Base-by-base conservation (phyloP, 2,888 invertebrate genomes). In the Mallateleia sp. region DNA sequence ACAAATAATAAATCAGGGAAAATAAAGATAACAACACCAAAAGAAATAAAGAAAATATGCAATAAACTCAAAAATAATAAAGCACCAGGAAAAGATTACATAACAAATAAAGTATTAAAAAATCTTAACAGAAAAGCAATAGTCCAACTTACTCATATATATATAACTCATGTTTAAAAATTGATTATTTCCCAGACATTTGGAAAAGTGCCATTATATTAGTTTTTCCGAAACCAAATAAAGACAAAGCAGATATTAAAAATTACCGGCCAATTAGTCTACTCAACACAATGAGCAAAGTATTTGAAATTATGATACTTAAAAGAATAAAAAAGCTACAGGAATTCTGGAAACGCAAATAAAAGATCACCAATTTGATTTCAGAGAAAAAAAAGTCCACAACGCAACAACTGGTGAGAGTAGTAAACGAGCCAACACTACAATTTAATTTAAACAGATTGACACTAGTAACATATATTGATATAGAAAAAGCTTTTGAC, bases 381-480 rank as follows among this genome's bases (percentile, higher is more conserved):
- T 94, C 18, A 18, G 47, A 1, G 20, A 66, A 38, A 66, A n/a
- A 42, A 62, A 22, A 20, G 14, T 62, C 62, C 3, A 93, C 93
- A 2, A 88, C 85, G 8, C 90, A 91, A 32, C 93, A 93, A 74
- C 25, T 69, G 4, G 32, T 8, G 15, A 34, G 38, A n/a, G 52
- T 69, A 9, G 5, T 34, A 15, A 52, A 92, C 58, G 18, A 88
- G 22, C 88, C 91, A 15, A 77, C 87, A 2, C 56, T 88, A 7
- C 91, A 90, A 22, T 90, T 93, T n/a, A 89, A 91, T 45, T 72
- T 77, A 4, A 88, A 88, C 28, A 72, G 91, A 60, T 79, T 83
- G 7, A 92, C 92, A 4, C 92, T 89, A 8, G 88, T 92, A 22
- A 80, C 92, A 0, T 82, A 93, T 11, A 79, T 95, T 0, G 93